Conservation (phyloP, 2,113 vertebrate genomes). For the Ochotona curzoniae region DNA sequence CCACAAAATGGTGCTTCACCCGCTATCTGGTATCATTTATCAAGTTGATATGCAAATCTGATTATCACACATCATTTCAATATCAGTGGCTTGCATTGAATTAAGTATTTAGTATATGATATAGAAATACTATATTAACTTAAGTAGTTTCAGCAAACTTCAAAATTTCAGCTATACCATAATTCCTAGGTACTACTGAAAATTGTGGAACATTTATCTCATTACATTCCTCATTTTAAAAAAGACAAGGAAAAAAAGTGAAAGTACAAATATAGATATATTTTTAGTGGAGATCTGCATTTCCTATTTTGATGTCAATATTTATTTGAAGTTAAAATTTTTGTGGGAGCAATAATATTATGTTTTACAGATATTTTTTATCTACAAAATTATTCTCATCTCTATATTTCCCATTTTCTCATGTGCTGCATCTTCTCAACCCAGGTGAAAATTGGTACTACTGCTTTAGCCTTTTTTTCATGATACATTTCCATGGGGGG, state of each 20-base stretch:
- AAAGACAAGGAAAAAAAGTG: neutral
- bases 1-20: neutral
- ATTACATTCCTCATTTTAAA: neutral
- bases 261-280: neutral
- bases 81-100: neutral
- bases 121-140: neutral
- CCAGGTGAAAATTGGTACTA: neutral
- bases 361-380: neutral
- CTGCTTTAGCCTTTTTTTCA: neutral
- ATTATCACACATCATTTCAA: neutral
- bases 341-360: neutral
- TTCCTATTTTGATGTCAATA: neutral
- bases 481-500: no score
- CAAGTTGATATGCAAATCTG: neutral
- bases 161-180: neutral
- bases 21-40: neutral
- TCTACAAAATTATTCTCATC: neutral
- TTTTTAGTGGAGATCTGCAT: neutral
- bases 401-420: neutral
- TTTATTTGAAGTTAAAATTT: slow-evolving; percentile 8
- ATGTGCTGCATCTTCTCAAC: neutral
- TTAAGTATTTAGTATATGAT: neutral
- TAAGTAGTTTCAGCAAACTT: neutral
- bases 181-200: neutral
- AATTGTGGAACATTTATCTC: neutral